A percentile compares a stretch with the other conserved stretches of the same genome.
Conservation (phyloP, 2,113 vertebrate species). For the Chinchilla lanigera region DNA sequence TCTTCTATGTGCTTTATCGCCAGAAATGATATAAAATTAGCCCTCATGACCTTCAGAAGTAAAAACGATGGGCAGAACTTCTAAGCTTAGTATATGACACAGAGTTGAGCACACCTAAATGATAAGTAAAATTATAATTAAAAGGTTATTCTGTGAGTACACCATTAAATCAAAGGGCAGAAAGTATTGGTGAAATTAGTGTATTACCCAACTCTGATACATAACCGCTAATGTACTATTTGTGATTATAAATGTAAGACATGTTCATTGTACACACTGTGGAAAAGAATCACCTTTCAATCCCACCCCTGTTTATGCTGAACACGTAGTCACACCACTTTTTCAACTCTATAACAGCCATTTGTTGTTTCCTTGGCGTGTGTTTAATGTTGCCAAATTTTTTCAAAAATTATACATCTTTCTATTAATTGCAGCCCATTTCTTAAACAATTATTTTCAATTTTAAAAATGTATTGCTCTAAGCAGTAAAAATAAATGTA, state of each 20-base stretch:
- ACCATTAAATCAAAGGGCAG: background rate
- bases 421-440: background rate
- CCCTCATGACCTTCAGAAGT: background rate
- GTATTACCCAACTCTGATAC: background rate
- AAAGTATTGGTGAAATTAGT: slow-evolving; percentile 11
- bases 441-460: slow-evolving; percentile 19
- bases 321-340: background rate
- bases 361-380: background rate
- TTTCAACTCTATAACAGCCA: background rate
- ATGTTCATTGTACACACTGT: background rate
- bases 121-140: background rate
- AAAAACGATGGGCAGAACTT: slow-evolving; percentile 16
- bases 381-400: background rate
- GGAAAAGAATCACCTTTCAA: background rate
- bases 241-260: background rate
- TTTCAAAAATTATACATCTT: background rate
- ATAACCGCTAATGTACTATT: background rate
- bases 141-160: background rate
- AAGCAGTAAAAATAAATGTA: slow-evolving; percentile 28
- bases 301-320: background rate
- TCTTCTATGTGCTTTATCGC: background rate
- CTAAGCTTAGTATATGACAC: background rate
- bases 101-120: background rate
- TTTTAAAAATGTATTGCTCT: background rate
- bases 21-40: background rate